phyloP scores from a whole-genome alignment of 2,797 vertebrate genomes.

The Tadarida brasiliensis region DNA sequence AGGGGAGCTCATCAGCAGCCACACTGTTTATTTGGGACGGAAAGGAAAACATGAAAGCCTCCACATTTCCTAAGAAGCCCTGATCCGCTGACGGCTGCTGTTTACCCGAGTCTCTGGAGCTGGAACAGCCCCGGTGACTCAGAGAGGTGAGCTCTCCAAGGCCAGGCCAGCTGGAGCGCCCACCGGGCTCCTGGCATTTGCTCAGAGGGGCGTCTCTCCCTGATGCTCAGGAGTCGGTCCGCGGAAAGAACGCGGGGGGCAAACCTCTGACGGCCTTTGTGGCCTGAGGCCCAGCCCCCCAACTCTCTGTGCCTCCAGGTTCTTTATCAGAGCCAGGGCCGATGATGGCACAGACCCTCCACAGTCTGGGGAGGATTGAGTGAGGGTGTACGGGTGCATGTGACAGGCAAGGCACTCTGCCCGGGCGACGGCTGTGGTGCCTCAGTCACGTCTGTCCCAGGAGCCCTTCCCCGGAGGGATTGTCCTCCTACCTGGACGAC shows the following conservation, averaged over 20 bases:
- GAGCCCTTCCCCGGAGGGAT: background rate
- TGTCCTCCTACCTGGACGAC: background rate
- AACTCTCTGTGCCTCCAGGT: background rate
- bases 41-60: slow-evolving; percentile 57
- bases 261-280: background rate
- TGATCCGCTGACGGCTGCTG: slow-evolving; percentile 18
- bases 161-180: background rate
- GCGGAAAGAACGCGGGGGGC: background rate
- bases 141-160: background rate
- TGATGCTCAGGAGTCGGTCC: background rate
- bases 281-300: background rate
- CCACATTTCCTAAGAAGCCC: slow-evolving; percentile 50
- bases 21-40: slow-evolving; percentile 75
- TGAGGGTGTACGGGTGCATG: too few species aligned
- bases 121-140: slow-evolving; percentile 52
- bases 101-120: slow-evolving; percentile 61
- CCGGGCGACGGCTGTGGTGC: rapidly evolving
- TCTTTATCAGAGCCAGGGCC: background rate
- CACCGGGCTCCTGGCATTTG: background rate
- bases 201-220: background rate
- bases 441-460: background rate
- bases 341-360: background rate
- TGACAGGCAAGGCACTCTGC: background rate
- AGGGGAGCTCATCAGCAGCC: slow-evolving; percentile 37
- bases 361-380: background rate